These are phyloP conservation scores for Alcis repandata DNA, from an alignment of 2,888 invertebrate species.

Conservation along the genomic window DNA sequence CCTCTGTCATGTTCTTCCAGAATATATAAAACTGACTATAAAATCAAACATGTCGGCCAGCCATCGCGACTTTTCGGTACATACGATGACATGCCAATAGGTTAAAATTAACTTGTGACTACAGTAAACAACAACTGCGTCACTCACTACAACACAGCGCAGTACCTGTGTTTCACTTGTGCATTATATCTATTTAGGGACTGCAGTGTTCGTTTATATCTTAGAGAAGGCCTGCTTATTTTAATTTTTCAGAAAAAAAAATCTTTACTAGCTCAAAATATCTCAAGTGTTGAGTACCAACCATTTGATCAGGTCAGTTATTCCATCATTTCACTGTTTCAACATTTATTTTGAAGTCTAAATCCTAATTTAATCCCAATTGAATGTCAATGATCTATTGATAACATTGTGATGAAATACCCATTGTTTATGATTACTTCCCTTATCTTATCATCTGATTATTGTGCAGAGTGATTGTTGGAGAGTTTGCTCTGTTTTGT, in stretches of 20 bases:
- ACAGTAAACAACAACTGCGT: constrained; percentile 14
- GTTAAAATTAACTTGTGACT: background rate
- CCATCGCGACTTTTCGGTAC: constrained; percentile 4
- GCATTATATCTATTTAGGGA: background rate
- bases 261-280: too few species aligned
- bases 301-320: background rate
- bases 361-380: background rate
- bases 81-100: constrained; percentile 13
- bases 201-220: background rate
- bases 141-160: too few species aligned
- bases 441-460: constrained; percentile 15
- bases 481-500: background rate
- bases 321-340: background rate
- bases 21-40: background rate
- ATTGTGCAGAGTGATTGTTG: constrained; percentile 1
- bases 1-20: background rate
- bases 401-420: constrained; percentile 14
- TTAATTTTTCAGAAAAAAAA: too few species aligned
- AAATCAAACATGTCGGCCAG: background rate
- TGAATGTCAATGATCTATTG: background rate
- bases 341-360: background rate
- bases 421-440: constrained; percentile 17
- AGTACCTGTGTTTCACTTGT: constrained; percentile 5
- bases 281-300: background rate
- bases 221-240: too few species aligned